Conservation (phyloP, 1,140 invertebrate genomes). For the Conopomorpha cramerella region DNA sequence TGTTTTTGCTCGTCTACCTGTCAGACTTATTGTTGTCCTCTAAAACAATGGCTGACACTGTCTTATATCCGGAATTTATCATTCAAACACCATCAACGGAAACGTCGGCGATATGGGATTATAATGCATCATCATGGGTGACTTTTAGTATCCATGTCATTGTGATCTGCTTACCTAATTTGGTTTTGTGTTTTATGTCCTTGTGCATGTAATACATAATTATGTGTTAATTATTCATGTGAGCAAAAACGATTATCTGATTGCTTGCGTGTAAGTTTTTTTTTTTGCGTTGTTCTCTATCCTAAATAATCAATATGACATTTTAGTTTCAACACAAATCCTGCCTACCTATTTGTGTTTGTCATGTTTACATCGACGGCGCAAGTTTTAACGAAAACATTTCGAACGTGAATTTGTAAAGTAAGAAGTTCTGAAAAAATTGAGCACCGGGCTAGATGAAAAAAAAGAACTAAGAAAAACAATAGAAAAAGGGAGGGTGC, state of each 20-base stretch:
- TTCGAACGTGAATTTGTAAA: neutral
- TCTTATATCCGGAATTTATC: neutral
- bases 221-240: neutral
- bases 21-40: neutral
- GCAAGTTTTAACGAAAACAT: too few relatives aligned
- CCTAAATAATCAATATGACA: neutral
- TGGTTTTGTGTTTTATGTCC: neutral
- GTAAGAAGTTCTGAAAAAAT: slow-evolving; percentile 8
- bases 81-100: slow-evolving; percentile 1
- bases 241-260: too few relatives aligned
- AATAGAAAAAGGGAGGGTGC: slow-evolving; percentile 19
- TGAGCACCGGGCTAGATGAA: slow-evolving; percentile 26
- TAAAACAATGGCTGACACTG: neutral
- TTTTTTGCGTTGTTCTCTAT: too few relatives aligned
- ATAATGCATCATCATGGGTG: neutral
- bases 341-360: neutral
- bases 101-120: neutral
- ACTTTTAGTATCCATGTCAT: too few relatives aligned
- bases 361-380: too few relatives aligned
- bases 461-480: slow-evolving; percentile 41
- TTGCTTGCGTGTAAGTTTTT: too few relatives aligned
- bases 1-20: neutral
- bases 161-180: neutral
- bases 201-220: neutral
- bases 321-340: neutral